These are phyloP conservation scores for Conus canariensis DNA, from an alignment of 2,888 invertebrate genomes.

Conservation along the genomic window DNA sequence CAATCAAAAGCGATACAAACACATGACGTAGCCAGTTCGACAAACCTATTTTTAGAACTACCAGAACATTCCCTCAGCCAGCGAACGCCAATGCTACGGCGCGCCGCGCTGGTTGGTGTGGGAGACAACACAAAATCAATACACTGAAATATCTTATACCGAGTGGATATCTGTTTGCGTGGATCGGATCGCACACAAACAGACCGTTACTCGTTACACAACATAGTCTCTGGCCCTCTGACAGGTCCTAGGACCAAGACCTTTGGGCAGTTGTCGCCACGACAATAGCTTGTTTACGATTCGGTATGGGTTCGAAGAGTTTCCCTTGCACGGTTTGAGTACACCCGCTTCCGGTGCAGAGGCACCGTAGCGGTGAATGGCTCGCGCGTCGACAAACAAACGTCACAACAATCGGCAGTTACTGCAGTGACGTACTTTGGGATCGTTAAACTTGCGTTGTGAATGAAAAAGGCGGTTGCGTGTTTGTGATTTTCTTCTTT, in stretches of 20 bases:
- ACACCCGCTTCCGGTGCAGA: not conserved
- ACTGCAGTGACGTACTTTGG: not conserved
- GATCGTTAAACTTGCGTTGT: not conserved
- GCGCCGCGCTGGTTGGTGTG: not conserved
- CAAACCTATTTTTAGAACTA: constrained; percentile 19
- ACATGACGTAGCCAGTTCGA: not conserved
- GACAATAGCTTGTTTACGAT: too few species aligned
- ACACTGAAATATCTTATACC: not conserved
- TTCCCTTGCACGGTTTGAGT: not conserved
- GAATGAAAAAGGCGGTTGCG: constrained; percentile 8
- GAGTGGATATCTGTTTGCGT: not conserved
- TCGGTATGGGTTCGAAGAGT: too few species aligned
- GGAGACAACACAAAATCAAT: not conserved
- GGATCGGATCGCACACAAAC: not conserved
- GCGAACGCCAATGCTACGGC: not conserved
- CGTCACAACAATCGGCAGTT: constrained; percentile 16
- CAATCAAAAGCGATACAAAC: constrained; percentile 29
- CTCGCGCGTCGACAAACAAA: not conserved
- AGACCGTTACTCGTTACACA: not conserved
- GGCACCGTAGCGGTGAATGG: not conserved
- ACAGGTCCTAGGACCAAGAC: too few species aligned
- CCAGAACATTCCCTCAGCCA: not conserved
- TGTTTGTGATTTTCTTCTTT: not conserved
- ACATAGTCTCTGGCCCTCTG: not conserved
- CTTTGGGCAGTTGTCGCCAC: too few species aligned